phyloP scores from a whole-genome alignment of 1,140 invertebrate species.

The Psix sp. region DNA sequence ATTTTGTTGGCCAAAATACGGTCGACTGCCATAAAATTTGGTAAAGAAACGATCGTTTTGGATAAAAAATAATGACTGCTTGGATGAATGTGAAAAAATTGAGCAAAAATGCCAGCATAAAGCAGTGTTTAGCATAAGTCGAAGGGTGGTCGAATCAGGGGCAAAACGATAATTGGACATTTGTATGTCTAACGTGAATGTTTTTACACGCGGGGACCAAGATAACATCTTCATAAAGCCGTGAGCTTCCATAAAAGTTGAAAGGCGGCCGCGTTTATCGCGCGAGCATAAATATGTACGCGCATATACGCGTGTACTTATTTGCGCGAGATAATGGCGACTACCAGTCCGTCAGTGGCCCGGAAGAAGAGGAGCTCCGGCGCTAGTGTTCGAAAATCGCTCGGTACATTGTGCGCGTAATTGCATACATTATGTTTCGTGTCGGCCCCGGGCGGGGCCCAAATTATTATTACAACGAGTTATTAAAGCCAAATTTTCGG shows the following conservation, averaged over 20 bases:
- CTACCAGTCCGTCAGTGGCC: conserved; percentile 37
- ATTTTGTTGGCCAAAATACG: too few relatives aligned
- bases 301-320: conserved; percentile 33
- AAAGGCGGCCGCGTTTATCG: conserved; percentile 39
- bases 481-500: conserved; percentile 42
- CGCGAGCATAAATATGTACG: conserved; percentile 22
- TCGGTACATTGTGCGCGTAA: conserved; percentile 47
- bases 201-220: conserved; percentile 44
- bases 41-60: too few relatives aligned
- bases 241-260: conserved; percentile 45
- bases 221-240: conserved; percentile 56
- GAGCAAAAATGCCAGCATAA: too few relatives aligned
- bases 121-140: conserved; percentile 6
- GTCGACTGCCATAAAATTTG: too few relatives aligned
- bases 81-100: too few relatives aligned
- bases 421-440: conserved; percentile 33
- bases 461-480: conserved; percentile 50
- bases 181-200: conserved; percentile 22
- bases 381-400: conserved; percentile 41
- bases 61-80: too few relatives aligned
- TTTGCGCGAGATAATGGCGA: conserved; percentile 49
- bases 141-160: conserved; percentile 31
- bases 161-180: conserved; percentile 29
- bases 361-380: conserved; percentile 38
- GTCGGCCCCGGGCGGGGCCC: conserved; percentile 20